A percentile compares a stretch with the other conserved stretches of the same genome.
Evolutionary conservation across 2,888 invertebrate species (phyloP).

Genomic region (Agrotis exclamationis): DNA sequence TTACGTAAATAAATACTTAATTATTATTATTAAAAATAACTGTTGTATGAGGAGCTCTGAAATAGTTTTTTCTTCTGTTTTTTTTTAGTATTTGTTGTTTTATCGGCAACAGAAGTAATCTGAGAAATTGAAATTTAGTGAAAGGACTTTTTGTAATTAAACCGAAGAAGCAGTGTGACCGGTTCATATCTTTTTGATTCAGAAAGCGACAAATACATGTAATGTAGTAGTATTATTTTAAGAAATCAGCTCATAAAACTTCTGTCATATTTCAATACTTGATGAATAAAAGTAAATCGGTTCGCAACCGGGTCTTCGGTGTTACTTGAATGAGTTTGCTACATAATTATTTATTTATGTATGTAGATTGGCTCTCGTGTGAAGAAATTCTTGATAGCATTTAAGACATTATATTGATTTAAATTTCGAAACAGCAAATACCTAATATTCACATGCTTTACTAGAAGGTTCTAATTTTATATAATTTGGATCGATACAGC

Average conservation of each 20-base stretch:
- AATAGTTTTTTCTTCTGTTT: too few species aligned
- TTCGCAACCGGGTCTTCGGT: background rate
- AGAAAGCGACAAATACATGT: background rate
- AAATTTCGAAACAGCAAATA: background rate
- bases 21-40: too few species aligned
- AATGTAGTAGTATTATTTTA: background rate
- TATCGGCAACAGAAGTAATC: too few species aligned
- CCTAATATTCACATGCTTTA: background rate
- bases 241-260: background rate
- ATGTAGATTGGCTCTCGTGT: background rate
- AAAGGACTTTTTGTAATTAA: too few species aligned
- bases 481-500: background rate
- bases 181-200: background rate
- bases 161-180: background rate
- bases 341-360: slow-evolving; percentile 1
- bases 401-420: background rate
- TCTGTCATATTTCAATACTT: background rate
- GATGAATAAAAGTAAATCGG: slow-evolving; percentile 13
- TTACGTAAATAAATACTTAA: too few species aligned
- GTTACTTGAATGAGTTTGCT: slow-evolving; percentile 6
- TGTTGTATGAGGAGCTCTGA: too few species aligned
- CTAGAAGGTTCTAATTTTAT: background rate
- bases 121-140: too few species aligned
- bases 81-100: too few species aligned
- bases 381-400: slow-evolving; percentile 8